Conservation (phyloP, 2,797 vertebrate species). For the Salmo trutta region DNA sequence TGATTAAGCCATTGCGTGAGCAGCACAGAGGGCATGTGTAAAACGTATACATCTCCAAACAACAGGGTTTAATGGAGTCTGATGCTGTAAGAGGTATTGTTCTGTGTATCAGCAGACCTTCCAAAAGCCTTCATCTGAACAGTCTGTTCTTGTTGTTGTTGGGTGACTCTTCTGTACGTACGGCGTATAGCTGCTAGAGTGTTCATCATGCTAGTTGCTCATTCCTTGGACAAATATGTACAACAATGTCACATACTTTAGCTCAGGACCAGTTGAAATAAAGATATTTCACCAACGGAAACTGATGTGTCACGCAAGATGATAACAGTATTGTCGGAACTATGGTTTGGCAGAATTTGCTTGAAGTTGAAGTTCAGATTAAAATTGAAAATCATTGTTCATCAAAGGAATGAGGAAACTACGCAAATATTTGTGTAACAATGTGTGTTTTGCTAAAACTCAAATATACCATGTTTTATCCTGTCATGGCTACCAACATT, state of each 20-base stretch:
- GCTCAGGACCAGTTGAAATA: neutral
- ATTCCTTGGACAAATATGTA: neutral
- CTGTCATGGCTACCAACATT: neutral
- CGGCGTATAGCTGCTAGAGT: neutral
- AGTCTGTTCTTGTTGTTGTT: neutral
- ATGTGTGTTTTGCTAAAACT: conserved; percentile 26
- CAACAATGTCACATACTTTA: neutral
- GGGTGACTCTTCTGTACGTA: neutral
- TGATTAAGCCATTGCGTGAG: conserved; percentile 42
- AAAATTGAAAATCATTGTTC: neutral
- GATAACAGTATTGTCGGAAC: neutral
- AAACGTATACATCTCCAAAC: conserved; percentile 3
- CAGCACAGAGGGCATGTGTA: no score
- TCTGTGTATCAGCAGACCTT: neutral
- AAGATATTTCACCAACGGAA: no score
- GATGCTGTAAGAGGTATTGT: neutral
- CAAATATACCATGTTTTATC: conserved; percentile 6
- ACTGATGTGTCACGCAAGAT: neutral
- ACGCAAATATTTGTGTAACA: conserved; percentile 22
- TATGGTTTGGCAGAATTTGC: neutral
- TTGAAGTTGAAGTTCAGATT: neutral
- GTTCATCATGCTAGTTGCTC: neutral
- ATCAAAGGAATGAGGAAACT: conserved; percentile 32
- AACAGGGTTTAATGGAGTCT: neutral
- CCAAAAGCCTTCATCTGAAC: neutral